Percentiles rank a stretch among this genome's conserved stretches.
These are phyloP conservation scores for Platynereis dumerilii DNA, from an alignment of 2,888 invertebrate species.

Conservation along the genomic window DNA sequence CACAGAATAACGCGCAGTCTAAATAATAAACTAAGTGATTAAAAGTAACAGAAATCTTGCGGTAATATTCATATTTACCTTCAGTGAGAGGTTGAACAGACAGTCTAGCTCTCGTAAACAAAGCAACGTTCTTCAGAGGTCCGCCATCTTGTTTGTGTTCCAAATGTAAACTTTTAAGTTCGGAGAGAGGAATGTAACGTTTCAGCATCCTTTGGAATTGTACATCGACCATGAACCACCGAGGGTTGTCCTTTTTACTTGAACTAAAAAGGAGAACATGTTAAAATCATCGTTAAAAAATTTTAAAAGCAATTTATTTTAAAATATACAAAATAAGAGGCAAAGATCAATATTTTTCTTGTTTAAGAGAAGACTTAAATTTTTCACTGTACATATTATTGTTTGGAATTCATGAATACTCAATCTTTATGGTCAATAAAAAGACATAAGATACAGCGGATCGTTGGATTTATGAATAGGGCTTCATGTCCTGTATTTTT, in stretches of 20 bases:
- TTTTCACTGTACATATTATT: no score
- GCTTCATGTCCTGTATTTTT: no score
- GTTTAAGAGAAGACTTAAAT: no score
- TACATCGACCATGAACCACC: constrained; percentile 63
- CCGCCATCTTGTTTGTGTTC: constrained; percentile 55
- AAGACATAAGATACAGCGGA: no score
- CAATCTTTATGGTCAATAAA: no score
- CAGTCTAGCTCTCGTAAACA: constrained; percentile 58
- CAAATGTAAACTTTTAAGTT: constrained; percentile 53
- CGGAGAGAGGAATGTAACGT: constrained; percentile 53
- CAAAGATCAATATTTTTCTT: background rate
- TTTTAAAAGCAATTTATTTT: background rate
- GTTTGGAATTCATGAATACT: no score
- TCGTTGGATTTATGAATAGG: no score
- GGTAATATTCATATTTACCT: constrained; percentile 48
- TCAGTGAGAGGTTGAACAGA: constrained; percentile 59
- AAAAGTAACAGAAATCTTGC: no score
- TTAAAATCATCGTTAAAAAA: background rate
- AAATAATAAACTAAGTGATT: no score
- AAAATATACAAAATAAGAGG: background rate
- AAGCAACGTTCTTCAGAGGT: constrained; percentile 51
- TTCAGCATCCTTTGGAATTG: constrained; percentile 54
- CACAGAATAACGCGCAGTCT: no score
- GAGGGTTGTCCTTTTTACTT: constrained; percentile 48
- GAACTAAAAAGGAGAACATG: constrained; percentile 33